phyloP scores from a whole-genome alignment of 2,888 invertebrate genomes.

The Chymomyza fuscimana region DNA sequence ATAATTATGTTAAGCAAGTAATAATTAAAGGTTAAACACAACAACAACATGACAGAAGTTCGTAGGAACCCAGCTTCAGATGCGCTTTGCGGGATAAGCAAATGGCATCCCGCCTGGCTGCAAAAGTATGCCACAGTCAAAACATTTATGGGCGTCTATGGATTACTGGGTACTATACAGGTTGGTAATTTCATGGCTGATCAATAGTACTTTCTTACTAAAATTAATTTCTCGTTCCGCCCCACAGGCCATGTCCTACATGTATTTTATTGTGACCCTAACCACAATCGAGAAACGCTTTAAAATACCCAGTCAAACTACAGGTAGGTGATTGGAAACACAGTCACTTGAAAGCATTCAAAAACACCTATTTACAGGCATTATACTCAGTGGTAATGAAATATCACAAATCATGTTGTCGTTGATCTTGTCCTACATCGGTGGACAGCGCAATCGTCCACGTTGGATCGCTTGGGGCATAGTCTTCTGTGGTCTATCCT shows the following conservation, averaged over 20 bases:
- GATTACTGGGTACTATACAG: conserved; percentile 83
- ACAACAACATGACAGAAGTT: conserved; percentile 49
- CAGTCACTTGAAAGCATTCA: neutral
- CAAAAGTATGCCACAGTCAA: conserved; percentile 82
- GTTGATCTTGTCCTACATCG: conserved; percentile 83
- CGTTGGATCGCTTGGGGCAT: conserved; percentile 85
- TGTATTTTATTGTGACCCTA: conserved; percentile 84
- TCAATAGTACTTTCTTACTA: neutral
- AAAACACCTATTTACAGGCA: conserved; percentile 80
- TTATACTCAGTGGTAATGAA: conserved; percentile 85
- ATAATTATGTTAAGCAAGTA: too few species aligned
- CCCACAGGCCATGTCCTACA: conserved; percentile 83
- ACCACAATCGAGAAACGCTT: conserved; percentile 85
- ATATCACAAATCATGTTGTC: conserved; percentile 85
- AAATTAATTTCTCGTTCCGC: neutral
- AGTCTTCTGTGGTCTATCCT: conserved; percentile 82
- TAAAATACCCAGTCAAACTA: conserved; percentile 85
- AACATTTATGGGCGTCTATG: conserved; percentile 83
- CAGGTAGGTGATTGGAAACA: conserved; percentile 80
- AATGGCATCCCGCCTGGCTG: conserved; percentile 83
- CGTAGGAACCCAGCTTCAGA: conserved; percentile 51
- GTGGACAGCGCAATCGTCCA: conserved; percentile 85
- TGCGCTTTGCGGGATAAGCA: conserved; percentile 81
- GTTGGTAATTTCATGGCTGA: neutral
- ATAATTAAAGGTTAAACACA: too few species aligned